Base-by-base conservation (phyloP, 1,140 invertebrate species). In the Pinna nobilis region DNA sequence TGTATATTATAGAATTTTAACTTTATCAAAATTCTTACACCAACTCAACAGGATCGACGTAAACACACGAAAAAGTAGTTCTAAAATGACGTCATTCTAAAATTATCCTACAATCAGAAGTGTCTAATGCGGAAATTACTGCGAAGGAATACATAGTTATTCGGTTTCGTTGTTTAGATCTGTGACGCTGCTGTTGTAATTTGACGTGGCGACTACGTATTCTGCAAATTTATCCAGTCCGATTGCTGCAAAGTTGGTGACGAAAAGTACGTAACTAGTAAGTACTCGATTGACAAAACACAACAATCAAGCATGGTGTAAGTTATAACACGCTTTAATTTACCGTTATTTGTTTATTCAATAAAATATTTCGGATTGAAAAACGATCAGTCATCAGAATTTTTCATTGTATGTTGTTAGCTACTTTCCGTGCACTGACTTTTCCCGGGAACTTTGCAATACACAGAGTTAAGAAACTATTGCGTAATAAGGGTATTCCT, bases 201-300 rank as follows among this genome's bases (percentile, higher is more conserved):
- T 95, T 95, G 94, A 95, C 94, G 94, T 95, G 94, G 94, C 94
- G 94, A 93, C 94, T 95, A 95, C 94, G 94, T 95, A 95, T 94
- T 92, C 93, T 93, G 92, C 92, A 92, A 88, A 87, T 93, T 94
- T 94, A 93, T 94, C 94, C 94, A 95, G 93, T 95, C 94, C 93
- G 93, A 93, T 94, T 93, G 93, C 94, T 93, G 94, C 94, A 94
- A 94, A 94, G 91, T 94, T 93, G 93, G 94, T 95, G 94, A 95
- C 94, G 94, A 95, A 93, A 94, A 95, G 94, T 94, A 95, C 94
- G 94, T 95, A 95, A 95, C 93, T 94, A 94, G 94, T 94, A 93
- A 94, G 94, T 94, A 93, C 85, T 83, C 86, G 74, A 83, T 80
- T 85, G 82, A 81, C 81, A 82, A 88, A 86, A 84, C 84, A 85